Percentiles rank a stretch among this genome's conserved stretches.
phyloP scores from a whole-genome alignment of 2,113 vertebrate species.

The Gopherus evgoodei region DNA sequence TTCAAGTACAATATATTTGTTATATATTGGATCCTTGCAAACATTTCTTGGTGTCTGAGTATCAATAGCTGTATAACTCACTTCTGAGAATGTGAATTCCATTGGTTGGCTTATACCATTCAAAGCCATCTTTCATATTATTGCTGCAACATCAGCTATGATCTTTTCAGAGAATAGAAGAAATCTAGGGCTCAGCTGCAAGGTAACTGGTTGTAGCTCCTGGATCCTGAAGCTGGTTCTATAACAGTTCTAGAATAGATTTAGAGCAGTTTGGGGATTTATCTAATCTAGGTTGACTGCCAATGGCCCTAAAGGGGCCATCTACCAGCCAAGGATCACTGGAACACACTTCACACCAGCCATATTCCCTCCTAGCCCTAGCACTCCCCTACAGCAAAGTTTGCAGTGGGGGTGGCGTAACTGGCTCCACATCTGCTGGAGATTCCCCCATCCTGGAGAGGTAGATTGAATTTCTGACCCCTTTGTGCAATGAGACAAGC shows the following conservation, averaged over 20 bases:
- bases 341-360: background rate
- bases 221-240: background rate
- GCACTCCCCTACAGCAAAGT: background rate
- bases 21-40: background rate
- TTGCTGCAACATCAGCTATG: background rate
- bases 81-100: background rate
- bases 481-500: background rate
- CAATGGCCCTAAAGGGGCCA: background rate
- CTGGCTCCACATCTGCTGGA: background rate
- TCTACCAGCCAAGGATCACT: background rate
- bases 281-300: background rate
- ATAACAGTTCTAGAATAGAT: background rate
- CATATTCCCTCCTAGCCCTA: background rate
- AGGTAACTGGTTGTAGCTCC: background rate
- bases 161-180: background rate
- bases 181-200: background rate
- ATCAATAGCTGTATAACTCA: background rate
- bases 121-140: background rate
- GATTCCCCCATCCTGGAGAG: background rate
- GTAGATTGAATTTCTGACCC: background rate
- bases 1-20: background rate
- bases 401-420: background rate
- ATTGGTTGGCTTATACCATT: background rate
- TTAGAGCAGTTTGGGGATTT: background rate
- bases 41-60: background rate